Base-by-base conservation (phyloP, 2,113 vertebrate genomes). In the Nannospalax galili region DNA sequence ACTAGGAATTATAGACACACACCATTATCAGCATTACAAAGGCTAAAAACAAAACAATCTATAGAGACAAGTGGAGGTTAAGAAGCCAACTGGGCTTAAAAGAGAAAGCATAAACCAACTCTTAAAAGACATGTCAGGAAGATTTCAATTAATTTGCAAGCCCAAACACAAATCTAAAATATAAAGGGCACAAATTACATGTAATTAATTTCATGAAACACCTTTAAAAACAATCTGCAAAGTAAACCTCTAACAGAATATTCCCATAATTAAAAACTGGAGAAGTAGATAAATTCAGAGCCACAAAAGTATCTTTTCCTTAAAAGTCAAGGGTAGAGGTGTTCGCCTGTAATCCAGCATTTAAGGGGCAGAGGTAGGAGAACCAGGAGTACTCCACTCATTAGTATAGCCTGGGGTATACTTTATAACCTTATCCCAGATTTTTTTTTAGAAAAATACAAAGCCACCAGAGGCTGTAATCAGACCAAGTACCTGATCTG, bases 211-310 rank as follows among this genome's bases (percentile, higher is more conserved):
- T 69, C 3, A 32, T 69, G 11, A 10, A 84, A 37, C 22, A 77
- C n/a, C 65, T 85, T 87, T 26, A 88, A 74, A 45, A 93, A 56
- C 67, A 15, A 90, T 64, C 48, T 88, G 32, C 58, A 89, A 94
- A 95, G 22, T n/a, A 89, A 92, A 24, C 24, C 45, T 84, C 78
- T 85, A 84, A 73, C 11, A 73, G 10, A 93, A 67, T 45, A 70
- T 10, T 95, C 52, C 72, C 70, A 73, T 58, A 91, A 84, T 64
- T 62, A 91, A 48, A 92, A 92, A 85, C 24, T 40, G 14, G 56
- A 72, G 35, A 90, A 86, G 58, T 9, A 56, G 15, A 72, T 95
- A 19, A 89, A 85, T 81, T 72, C 9, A 24, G 37, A 87, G 79
- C 74, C 64, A 79, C 1, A 48, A 20, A 22, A 62, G 60, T 62